Evolutionary conservation across 1,140 invertebrate genomes (phyloP).

Genomic region (Muscidifurax raptorellus): DNA sequence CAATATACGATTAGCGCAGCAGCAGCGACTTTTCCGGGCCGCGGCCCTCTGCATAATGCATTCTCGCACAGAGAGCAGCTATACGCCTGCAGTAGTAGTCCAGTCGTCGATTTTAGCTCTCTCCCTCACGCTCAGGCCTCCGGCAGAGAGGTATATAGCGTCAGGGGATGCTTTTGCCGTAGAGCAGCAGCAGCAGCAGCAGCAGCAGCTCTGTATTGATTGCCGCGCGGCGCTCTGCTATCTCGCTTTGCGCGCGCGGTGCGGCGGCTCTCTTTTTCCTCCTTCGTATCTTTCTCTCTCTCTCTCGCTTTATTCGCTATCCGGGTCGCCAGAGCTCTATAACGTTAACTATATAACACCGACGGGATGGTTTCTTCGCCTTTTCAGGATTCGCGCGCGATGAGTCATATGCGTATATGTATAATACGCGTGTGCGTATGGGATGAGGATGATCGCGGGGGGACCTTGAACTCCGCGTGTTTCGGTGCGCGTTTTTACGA

Average conservation of each 20-base stretch:
- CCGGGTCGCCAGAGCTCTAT: constrained; percentile 11
- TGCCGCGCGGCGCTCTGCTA: constrained; percentile 55
- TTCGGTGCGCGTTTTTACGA: not conserved
- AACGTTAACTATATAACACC: not conserved
- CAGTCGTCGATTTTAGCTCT: constrained; percentile 14
- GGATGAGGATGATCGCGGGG: no score
- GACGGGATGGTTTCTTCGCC: not conserved
- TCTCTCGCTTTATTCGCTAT: constrained; percentile 32
- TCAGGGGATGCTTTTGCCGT: constrained; percentile 68
- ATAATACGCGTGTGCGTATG: no score
- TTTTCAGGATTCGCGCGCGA: not conserved
- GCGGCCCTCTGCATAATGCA: not conserved
- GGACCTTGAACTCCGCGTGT: not conserved
- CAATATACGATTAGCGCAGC: not conserved
- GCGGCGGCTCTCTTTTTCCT: constrained; percentile 52
- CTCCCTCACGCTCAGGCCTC: not conserved
- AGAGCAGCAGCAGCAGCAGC: not conserved
- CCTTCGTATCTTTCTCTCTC: constrained; percentile 49
- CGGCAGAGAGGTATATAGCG: constrained; percentile 31
- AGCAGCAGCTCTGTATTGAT: constrained; percentile 69
- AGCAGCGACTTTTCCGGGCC: not conserved
- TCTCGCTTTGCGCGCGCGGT: constrained; percentile 14
- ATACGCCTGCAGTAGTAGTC: not conserved
- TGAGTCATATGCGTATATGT: not conserved
- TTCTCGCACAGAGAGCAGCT: not conserved